A percentile compares a stretch with the other conserved stretches of the same genome.
phyloP scores from a whole-genome alignment of 1,140 invertebrate genomes.

The Elymnias hypermnestra region DNA sequence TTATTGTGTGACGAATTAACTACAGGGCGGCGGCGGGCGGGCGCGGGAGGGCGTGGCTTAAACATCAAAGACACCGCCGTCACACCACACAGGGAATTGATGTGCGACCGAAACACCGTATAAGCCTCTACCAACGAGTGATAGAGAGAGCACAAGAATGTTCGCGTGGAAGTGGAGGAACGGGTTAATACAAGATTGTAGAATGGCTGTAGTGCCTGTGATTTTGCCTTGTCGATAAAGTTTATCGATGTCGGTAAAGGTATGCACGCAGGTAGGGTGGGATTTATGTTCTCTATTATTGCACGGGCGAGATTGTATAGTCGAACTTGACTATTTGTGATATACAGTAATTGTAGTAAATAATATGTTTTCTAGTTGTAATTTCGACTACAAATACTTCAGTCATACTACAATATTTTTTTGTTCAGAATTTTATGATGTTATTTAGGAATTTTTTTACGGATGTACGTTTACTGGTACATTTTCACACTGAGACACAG shows the following conservation, averaged over 20 bases:
- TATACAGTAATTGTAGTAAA: too few species aligned
- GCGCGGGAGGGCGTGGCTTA: slow-evolving; percentile 45
- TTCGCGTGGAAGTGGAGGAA: slow-evolving; percentile 59
- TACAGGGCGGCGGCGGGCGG: slow-evolving; percentile 28
- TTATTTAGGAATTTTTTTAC: too few species aligned
- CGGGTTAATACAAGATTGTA: slow-evolving; percentile 65
- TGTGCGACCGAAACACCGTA: slow-evolving; percentile 27
- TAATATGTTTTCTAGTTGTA: too few species aligned
- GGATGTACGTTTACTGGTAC: too few species aligned
- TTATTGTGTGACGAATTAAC: slow-evolving; percentile 70
- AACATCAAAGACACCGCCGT: slow-evolving; percentile 61
- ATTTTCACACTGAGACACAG: too few species aligned
- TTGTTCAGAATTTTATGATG: too few species aligned
- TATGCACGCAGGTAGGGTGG: not conserved
- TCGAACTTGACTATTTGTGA: too few species aligned
- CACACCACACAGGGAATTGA: slow-evolving; percentile 42
- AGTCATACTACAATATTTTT: too few species aligned
- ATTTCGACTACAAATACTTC: too few species aligned
- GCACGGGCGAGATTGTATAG: too few species aligned
- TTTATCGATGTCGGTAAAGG: slow-evolving; percentile 1
- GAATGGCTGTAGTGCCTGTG: slow-evolving; percentile 51
- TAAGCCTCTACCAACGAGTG: not conserved
- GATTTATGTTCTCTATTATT: not conserved
- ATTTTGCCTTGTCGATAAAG: slow-evolving; percentile 31
- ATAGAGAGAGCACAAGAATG: slow-evolving; percentile 30